Evolutionary conservation across 2,888 invertebrate species (phyloP), one percentile per base, ranked within the genome.

Genomic region (Apoderus coryli): DNA sequence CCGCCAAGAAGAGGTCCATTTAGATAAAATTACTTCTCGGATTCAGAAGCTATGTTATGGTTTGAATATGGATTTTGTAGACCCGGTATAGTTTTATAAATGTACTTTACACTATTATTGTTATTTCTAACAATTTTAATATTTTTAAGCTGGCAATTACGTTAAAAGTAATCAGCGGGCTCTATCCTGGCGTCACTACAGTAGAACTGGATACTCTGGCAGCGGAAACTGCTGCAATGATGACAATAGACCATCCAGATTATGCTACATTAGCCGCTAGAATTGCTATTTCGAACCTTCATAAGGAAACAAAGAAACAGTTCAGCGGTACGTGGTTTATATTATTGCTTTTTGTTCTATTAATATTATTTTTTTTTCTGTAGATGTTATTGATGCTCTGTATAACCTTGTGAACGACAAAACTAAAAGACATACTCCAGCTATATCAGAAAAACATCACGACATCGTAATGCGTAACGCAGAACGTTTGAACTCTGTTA

Each of bases 171-270:
- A 90, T 96, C 43, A 85, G 67, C 59, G 96, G 96, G 0, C 67
- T 98, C 22, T 96, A 95, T 56, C 76, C 85, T 36, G 96, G 96
- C 9, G 95, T 99, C 2, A 90, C 90, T 4, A 98, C 96, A 0
- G 81, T 90, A 10, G 93, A 98, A 55, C 62, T 98, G 44, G 98
- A 98, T 59, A 96, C 93, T 55, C 64, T 98, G 39, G 96, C 98
- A 25, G 98, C 98, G 0, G 96, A 98, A 61, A 96, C 88, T 22
- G 89, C 96, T n/a, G 96, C 96, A 7, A 88, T 88, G 15, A 84
- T 95, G 81, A 95, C 96, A 1, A 90, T 90, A 3, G 79, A 82
- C 49, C 96, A 98, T 61, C 90, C 95, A 0, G 96, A 98, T 61
- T 98, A 96, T 66, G 95, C 84, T 4, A 63, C 80, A 35, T 60